These are phyloP conservation scores for Vulpes ferrilata DNA, from an alignment of 2,113 vertebrate genomes.

Conservation along the genomic window DNA sequence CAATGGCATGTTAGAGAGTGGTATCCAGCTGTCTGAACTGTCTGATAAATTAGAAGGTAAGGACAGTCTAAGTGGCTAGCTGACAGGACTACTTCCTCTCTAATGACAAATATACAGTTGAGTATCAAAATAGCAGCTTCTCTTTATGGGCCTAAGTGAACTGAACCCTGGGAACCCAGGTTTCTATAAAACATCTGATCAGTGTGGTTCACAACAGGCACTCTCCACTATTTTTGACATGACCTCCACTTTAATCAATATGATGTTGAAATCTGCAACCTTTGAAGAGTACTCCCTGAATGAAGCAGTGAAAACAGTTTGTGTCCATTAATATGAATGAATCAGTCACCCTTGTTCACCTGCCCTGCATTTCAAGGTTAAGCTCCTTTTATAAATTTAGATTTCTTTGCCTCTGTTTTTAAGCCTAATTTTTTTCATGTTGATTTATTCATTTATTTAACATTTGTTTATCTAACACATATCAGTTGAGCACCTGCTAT, in stretches of 20 bases:
- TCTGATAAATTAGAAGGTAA: not conserved
- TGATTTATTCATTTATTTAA: not conserved
- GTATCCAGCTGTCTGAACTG: slow-evolving; percentile 5
- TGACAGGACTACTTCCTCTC: not conserved
- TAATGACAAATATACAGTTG: not conserved
- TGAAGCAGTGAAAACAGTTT: not conserved
- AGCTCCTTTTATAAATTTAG: not conserved
- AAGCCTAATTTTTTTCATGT: not conserved
- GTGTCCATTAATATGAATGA: not conserved
- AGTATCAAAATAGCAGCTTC: not conserved
- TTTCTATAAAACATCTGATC: not conserved
- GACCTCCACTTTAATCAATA: not conserved
- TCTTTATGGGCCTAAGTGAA: not conserved
- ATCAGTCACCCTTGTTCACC: not conserved
- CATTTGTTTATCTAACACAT: not conserved
- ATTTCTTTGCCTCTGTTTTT: not conserved
- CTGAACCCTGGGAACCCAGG: not conserved
- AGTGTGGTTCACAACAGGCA: not conserved
- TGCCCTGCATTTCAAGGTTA: not conserved
- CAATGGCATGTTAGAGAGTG: not conserved
- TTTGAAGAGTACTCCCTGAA: not conserved
- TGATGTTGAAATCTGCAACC: not conserved
- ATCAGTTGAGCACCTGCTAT: not conserved
- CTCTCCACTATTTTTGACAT: not conserved
- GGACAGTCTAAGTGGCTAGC: not conserved